Evolutionary conservation across 2,888 invertebrate species (phyloP).

Genomic region (Xanthorhoe spadicearia): DNA sequence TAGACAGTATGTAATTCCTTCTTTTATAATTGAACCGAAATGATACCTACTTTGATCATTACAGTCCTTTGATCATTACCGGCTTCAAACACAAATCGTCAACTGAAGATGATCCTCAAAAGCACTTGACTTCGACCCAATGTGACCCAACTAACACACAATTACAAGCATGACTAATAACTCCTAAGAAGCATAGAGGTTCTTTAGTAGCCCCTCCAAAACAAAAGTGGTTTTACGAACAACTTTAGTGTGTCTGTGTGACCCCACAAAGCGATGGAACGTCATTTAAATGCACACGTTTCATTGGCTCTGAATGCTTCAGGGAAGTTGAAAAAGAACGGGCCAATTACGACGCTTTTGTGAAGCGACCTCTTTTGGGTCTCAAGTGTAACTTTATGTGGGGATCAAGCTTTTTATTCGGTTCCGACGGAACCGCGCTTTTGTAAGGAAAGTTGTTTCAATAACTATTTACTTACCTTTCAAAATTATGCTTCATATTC

Average conservation of each 20-base stretch:
- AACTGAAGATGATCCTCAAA: constrained; percentile 22
- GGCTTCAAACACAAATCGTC: constrained; percentile 7
- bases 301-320: constrained; percentile 85
- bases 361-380: constrained; percentile 79
- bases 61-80: constrained; percentile 7
- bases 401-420: constrained; percentile 70
- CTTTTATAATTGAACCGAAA: neutral
- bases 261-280: constrained; percentile 82
- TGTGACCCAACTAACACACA: constrained; percentile 38
- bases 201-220: constrained; percentile 72
- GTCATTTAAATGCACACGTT: constrained; percentile 86
- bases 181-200: constrained; percentile 72
- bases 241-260: constrained; percentile 82
- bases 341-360: constrained; percentile 84
- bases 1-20: neutral
- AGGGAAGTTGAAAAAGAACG: constrained; percentile 84
- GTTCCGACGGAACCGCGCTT: constrained; percentile 54
- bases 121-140: constrained; percentile 25
- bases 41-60: neutral
- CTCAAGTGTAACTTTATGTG: constrained; percentile 80
- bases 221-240: constrained; percentile 81
- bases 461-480: constrained; percentile 27
- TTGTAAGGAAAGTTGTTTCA: constrained; percentile 39
- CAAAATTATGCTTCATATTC: constrained; percentile 28
- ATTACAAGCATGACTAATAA: constrained; percentile 80